phyloP scores from a whole-genome alignment of 2,888 invertebrate genomes.

The Acronicta leporina region DNA sequence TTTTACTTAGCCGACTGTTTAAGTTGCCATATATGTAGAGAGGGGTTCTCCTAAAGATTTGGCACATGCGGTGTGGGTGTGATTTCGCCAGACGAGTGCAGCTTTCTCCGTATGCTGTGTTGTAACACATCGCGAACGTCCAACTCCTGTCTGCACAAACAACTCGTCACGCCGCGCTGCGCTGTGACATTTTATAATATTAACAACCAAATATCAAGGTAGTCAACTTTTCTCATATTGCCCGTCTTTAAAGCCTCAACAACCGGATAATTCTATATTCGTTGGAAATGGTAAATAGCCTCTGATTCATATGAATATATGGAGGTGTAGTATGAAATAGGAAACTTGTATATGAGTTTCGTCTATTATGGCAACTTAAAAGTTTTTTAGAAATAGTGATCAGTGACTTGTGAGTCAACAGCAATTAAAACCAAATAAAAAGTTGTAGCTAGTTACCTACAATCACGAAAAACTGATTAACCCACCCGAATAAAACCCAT shows the following conservation, averaged over 20 bases:
- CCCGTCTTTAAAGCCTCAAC: slow-evolving; percentile 62
- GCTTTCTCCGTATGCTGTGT: slow-evolving; percentile 85
- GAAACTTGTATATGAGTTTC: slow-evolving; percentile 79
- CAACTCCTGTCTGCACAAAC: slow-evolving; percentile 48
- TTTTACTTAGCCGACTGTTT: slow-evolving; percentile 74
- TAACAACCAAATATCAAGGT: slow-evolving; percentile 83
- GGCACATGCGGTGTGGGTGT: slow-evolving; percentile 84
- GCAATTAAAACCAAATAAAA: slow-evolving; percentile 43
- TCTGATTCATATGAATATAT: slow-evolving; percentile 75
- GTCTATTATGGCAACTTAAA: slow-evolving; percentile 51
- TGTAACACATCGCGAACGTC: slow-evolving; percentile 66
- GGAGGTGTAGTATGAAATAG: slow-evolving; percentile 77
- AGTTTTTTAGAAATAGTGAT: slow-evolving; percentile 48
- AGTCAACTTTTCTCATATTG: slow-evolving; percentile 68
- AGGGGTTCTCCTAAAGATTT: slow-evolving; percentile 79
- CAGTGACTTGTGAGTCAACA: slow-evolving; percentile 59
- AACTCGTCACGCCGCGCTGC: slow-evolving; percentile 49
- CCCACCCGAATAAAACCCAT: slow-evolving; percentile 29
- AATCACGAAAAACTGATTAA: slow-evolving; percentile 42
- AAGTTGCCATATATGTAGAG: slow-evolving; percentile 72
- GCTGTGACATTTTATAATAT: slow-evolving; percentile 76
- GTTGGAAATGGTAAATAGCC: slow-evolving; percentile 69
- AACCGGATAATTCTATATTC: slow-evolving; percentile 66
- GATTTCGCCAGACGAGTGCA: slow-evolving; percentile 83
- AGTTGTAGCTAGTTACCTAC: slow-evolving; percentile 16